Evolutionary conservation across 1,140 invertebrate species (phyloP).

Genomic region (Drosophila pandora): DNA sequence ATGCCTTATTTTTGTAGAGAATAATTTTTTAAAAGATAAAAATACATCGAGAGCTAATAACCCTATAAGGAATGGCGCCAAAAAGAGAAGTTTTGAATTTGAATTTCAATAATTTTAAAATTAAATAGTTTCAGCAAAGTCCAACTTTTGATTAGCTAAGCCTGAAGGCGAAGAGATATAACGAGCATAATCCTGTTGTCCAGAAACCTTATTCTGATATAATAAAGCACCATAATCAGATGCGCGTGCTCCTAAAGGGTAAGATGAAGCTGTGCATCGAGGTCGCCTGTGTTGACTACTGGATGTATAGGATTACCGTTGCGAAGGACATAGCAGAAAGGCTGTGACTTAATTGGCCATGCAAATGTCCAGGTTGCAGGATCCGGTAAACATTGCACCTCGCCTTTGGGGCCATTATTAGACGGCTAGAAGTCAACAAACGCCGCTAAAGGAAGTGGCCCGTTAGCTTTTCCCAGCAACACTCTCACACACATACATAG

Average conservation of each 20-base stretch:
- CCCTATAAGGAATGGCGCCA: too few relatives aligned
- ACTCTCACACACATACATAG: too few relatives aligned
- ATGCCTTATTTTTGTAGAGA: too few relatives aligned
- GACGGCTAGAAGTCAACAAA: slow-evolving; percentile 50
- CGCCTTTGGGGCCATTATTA: slow-evolving; percentile 38
- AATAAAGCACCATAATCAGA: slow-evolving; percentile 28
- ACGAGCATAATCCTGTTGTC: slow-evolving; percentile 1
- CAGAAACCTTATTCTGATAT: slow-evolving; percentile 2
- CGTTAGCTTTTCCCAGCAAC: slow-evolving; percentile 35
- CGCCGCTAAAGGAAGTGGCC: slow-evolving; percentile 4
- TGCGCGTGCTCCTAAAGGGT: slow-evolving; percentile 41
- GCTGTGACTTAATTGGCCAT: slow-evolving; percentile 26
- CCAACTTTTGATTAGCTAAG: neutral
- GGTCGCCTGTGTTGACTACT: neutral
- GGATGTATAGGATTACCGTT: slow-evolving; percentile 46
- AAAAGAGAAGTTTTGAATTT: too few relatives aligned
- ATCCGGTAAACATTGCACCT: neutral
- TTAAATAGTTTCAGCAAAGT: neutral
- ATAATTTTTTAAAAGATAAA: too few relatives aligned
- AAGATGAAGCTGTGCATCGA: slow-evolving; percentile 27
- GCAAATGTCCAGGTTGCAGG: slow-evolving; percentile 3
- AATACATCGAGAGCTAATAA: too few relatives aligned
- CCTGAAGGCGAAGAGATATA: neutral
- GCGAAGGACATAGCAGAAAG: slow-evolving; percentile 21
- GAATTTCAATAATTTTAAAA: neutral